phyloP scores from a whole-genome alignment of 1,140 invertebrate species.

The Drosophila subpulchrella region DNA sequence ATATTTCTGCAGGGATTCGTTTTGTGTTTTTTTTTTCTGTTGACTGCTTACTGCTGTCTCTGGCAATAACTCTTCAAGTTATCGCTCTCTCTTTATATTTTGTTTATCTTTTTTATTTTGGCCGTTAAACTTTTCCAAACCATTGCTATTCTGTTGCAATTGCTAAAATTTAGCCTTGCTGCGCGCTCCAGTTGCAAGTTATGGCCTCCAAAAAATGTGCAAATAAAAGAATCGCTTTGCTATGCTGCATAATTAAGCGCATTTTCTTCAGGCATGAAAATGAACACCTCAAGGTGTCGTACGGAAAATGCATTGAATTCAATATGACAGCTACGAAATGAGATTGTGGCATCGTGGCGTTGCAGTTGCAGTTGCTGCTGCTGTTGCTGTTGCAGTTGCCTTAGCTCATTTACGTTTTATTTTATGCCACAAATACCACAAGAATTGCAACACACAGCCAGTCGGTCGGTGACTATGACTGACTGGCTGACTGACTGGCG shows the following conservation, averaged over 20 bases:
- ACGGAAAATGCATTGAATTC: conserved; percentile 68
- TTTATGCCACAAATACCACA: conserved; percentile 81
- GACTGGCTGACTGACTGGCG: conserved; percentile 48
- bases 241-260: conserved; percentile 73
- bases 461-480: conserved; percentile 43
- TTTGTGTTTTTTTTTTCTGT: conserved; percentile 12
- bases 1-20: conserved; percentile 60
- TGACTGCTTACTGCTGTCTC: conserved; percentile 12
- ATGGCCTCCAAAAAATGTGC: conserved; percentile 59
- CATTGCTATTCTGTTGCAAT: conserved; percentile 49
- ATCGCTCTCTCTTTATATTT: conserved; percentile 23
- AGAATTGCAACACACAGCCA: conserved; percentile 64
- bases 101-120: conserved; percentile 29
- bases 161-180: conserved; percentile 57
- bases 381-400: conserved; percentile 15
- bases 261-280: conserved; percentile 81
- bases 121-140: conserved; percentile 32
- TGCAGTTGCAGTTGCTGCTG: conserved; percentile 10
- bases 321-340: conserved; percentile 59
- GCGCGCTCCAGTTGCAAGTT: conserved; percentile 70
- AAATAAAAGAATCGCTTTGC: conserved; percentile 60
- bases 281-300: conserved; percentile 80
- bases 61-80: conserved; percentile 52
- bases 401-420: conserved; percentile 74
- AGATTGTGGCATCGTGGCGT: conserved; percentile 55